phyloP scores from a whole-genome alignment of 2,797 vertebrate species.

The Gymnodraco acuticeps region DNA sequence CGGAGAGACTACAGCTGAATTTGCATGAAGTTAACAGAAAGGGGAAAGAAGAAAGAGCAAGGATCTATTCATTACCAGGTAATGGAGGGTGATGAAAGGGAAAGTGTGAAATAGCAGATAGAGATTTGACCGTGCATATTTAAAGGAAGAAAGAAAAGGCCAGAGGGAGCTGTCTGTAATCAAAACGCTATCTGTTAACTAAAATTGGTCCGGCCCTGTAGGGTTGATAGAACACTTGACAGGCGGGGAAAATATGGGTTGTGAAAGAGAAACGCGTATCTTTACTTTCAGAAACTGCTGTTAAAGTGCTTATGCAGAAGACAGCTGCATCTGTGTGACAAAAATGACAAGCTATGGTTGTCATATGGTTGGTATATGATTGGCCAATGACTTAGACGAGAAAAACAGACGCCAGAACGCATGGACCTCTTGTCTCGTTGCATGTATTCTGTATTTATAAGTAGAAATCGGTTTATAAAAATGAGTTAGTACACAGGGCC shows the following conservation, averaged over 20 bases:
- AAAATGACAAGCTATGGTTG: background rate
- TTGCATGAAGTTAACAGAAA: conserved; percentile 67
- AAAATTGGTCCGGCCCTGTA: conserved; percentile 11
- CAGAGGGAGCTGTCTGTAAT: conserved; percentile 62
- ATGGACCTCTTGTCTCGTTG: too few relatives aligned
- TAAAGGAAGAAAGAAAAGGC: conserved; percentile 68
- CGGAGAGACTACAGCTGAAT: conserved; percentile 46
- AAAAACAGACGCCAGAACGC: too few relatives aligned
- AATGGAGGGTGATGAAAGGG: conserved; percentile 79
- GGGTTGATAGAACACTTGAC: conserved; percentile 22
- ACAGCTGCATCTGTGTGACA: background rate
- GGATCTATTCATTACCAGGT: conserved; percentile 80
- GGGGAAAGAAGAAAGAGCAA: conserved; percentile 57
- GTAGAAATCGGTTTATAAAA: too few relatives aligned
- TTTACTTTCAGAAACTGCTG: background rate
- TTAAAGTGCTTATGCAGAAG: background rate
- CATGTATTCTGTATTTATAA: too few relatives aligned
- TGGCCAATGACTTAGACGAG: too few relatives aligned
- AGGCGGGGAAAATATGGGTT: background rate
- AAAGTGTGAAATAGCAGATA: conserved; percentile 74
- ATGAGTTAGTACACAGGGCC: too few relatives aligned
- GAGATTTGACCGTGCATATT: conserved; percentile 63
- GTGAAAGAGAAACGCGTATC: background rate
- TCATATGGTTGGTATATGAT: too few relatives aligned
- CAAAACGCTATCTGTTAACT: conserved; percentile 50